Evolutionary conservation across 1,140 invertebrate species (phyloP).

Genomic region (Zaprionus kolodkinae): DNA sequence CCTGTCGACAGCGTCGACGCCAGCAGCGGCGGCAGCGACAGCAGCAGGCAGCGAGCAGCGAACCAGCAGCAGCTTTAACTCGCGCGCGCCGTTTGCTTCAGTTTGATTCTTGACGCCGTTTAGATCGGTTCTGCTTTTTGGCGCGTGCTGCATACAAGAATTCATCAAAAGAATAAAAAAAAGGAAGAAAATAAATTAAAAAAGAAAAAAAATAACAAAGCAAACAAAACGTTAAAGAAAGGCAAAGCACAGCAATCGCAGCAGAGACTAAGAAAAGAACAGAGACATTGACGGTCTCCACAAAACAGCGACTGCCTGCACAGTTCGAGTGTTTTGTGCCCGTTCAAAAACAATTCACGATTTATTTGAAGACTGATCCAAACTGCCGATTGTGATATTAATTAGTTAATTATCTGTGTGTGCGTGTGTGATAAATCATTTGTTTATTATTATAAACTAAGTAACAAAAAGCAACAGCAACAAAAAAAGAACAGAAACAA

Average conservation of each 20-base stretch:
- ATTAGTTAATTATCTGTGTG: conserved; percentile 39
- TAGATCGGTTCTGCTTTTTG: conserved; percentile 80
- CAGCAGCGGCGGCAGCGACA: conserved; percentile 16
- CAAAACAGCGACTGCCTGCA: conserved; percentile 51
- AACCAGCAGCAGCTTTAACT: conserved; percentile 27
- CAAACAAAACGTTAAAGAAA: not conserved
- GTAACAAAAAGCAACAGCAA: conserved; percentile 30
- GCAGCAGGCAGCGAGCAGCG: conserved; percentile 15
- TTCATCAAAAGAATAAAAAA: conserved; percentile 8
- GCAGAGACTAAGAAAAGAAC: not conserved
- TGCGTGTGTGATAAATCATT: conserved; percentile 65
- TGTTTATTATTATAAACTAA: conserved; percentile 46
- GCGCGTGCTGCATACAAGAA: conserved; percentile 40
- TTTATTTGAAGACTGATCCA: conserved; percentile 35
- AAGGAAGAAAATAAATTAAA: not conserved
- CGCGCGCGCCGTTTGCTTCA: conserved; percentile 62
- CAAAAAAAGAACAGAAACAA: conserved; percentile 32
- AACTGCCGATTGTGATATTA: conserved; percentile 43
- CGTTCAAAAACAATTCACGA: conserved; percentile 6
- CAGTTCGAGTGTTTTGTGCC: conserved; percentile 54
- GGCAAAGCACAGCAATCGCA: not conserved
- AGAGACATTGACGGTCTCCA: conserved; percentile 24
- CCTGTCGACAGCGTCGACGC: conserved; percentile 47
- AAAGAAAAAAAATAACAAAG: not conserved
- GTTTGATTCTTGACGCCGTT: conserved; percentile 84